Percentiles rank a stretch among this genome's conserved stretches.
Conservation (phyloP, 2,888 invertebrate genomes). For the Branchipolynoe longqiensis region DNA sequence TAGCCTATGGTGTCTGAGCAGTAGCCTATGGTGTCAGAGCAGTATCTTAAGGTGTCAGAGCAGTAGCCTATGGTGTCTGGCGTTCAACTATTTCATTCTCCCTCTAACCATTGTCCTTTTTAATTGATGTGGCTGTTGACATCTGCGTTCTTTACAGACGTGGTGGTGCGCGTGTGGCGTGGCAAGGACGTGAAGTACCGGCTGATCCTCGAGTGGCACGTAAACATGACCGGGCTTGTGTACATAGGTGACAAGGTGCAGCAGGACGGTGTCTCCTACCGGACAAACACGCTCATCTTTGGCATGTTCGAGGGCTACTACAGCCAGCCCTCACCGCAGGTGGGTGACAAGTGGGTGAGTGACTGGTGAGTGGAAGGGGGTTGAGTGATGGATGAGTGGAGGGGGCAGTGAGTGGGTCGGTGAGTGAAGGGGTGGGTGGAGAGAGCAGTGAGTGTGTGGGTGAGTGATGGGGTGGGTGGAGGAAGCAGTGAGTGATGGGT, state of each 20-base stretch:
- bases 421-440: no score
- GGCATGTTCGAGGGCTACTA: conserved; percentile 94
- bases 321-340: conserved; percentile 83
- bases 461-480: no score
- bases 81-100: not conserved
- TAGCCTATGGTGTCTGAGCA: no score
- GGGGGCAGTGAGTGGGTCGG: no score
- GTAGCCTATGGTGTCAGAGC: no score
- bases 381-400: no score
- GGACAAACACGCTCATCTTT: conserved; percentile 88
- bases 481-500: no score
- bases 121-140: not conserved
- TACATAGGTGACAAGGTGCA: conserved; percentile 83
- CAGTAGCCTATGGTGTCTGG: no score
- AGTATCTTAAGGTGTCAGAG: no score
- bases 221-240: conserved; percentile 91
- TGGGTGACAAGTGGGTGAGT: no score
- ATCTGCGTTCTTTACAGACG: not conserved
- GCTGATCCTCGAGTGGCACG: conserved; percentile 86
- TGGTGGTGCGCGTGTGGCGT: conserved; percentile 61
- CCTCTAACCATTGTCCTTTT: not conserved
- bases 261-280: conserved; percentile 58
- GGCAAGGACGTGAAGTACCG: not conserved
- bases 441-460: no score
- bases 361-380: no score